Conservation (phyloP, 2,888 invertebrate species). For the Icerya purchasi region DNA sequence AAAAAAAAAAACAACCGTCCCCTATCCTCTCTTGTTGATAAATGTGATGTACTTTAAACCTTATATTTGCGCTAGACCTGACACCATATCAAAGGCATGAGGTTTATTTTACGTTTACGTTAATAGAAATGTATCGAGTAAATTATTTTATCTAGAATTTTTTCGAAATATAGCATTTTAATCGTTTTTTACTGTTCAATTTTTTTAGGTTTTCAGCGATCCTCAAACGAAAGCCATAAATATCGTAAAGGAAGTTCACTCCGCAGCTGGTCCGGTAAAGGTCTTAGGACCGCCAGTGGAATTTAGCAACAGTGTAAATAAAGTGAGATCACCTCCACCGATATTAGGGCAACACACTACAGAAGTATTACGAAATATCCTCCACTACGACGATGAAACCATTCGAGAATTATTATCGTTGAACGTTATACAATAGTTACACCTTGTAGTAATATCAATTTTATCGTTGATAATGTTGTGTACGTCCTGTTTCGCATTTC, state of each 20-base stretch:
- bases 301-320: constrained; percentile 50
- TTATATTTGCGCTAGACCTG: too few relatives aligned
- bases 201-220: constrained; percentile 51
- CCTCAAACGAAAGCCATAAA: constrained; percentile 54
- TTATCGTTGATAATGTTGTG: too few relatives aligned
- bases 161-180: too few relatives aligned
- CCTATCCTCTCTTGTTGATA: too few relatives aligned
- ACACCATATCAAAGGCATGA: too few relatives aligned
- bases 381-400: constrained; percentile 38
- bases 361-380: constrained; percentile 42
- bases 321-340: constrained; percentile 55
- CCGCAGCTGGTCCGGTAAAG: constrained; percentile 46
- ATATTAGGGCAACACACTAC: constrained; percentile 69
- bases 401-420: constrained; percentile 31
- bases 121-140: neutral
- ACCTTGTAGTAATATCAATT: too few relatives aligned
- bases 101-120: too few relatives aligned
- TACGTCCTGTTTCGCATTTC: too few relatives aligned
- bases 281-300: constrained; percentile 70
- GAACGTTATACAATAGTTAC: constrained; percentile 30
- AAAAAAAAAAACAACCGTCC: too few relatives aligned
- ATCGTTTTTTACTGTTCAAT: neutral
- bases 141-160: too few relatives aligned
- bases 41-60: too few relatives aligned
- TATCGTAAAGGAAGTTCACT: constrained; percentile 47